Percentiles rank a stretch among this genome's conserved stretches.
Conservation (phyloP, 2,888 invertebrate species). For the Monochamus alternatus region DNA sequence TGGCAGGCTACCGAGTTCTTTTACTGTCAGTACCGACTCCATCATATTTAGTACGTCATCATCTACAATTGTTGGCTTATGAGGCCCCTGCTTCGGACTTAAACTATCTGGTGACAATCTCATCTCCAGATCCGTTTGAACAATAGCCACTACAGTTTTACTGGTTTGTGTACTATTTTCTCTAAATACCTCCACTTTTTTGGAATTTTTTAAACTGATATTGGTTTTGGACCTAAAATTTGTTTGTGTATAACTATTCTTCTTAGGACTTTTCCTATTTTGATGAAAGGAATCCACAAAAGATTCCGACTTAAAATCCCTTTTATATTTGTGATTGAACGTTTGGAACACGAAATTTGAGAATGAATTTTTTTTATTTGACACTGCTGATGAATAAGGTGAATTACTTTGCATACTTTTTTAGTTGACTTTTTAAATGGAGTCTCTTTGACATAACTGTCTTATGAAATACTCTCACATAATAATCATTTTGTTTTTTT, state of each 20-base stretch:
- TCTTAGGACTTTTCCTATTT: background rate
- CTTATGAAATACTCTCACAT: background rate
- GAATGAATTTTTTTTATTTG: conserved; percentile 36
- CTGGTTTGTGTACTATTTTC: conserved; percentile 73
- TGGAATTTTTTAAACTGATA: conserved; percentile 28
- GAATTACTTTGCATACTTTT: conserved; percentile 45
- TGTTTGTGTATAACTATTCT: conserved; percentile 40
- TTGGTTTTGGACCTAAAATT: conserved; percentile 46
- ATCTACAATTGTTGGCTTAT: background rate
- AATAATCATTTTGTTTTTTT: background rate
- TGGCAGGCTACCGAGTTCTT: conserved; percentile 23
- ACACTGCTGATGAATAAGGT: background rate
- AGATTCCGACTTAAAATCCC: conserved; percentile 39
- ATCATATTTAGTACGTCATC: background rate
- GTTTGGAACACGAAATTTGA: conserved; percentile 49
- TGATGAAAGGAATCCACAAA: conserved; percentile 19
- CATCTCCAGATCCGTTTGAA: conserved; percentile 60
- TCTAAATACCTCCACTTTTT: conserved; percentile 48
- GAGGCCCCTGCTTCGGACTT: conserved; percentile 55
- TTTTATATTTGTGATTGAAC: conserved; percentile 41
- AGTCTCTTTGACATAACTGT: conserved; percentile 37
- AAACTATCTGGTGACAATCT: conserved; percentile 66
- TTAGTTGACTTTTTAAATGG: conserved; percentile 3
- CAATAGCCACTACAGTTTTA: conserved; percentile 74
- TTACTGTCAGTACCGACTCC: conserved; percentile 21